Evolutionary conservation across 2,888 invertebrate species (phyloP), one percentile per base, ranked within the genome.

Genomic region (Calameuta filiformis): DNA sequence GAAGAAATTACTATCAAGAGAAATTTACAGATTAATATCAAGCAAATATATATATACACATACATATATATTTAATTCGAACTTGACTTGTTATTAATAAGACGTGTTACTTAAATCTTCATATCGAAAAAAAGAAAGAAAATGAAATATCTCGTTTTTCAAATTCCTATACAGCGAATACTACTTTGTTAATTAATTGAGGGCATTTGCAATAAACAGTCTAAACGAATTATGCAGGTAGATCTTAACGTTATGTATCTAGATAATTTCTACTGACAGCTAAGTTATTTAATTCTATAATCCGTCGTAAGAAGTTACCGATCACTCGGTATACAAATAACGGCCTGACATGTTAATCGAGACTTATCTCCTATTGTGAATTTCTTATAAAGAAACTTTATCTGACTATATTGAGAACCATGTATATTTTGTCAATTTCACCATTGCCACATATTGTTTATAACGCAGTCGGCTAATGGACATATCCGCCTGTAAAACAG

Each of bases 271-370:
- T 56, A 56, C 23, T 23, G 56, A 23, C 56, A 56, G 9, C 56
- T 56, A 56, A 23, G 23, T 23, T n/a, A 33, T 37, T 74, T 31
- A 56, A 15, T 33, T 68, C 37, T 75, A 35, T 23, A 73, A 56
- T n/a, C n/a, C 68, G 23, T 40, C 1, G 15, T 23, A 31, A 56
- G n/a, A 79, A 71, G 34, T 15, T 73, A 71, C 74, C 75, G 74
- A 79, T 37, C 73, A 78, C 68, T 80, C 73, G 77, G 77, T 79
- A 77, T 82, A 73, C 78, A 80, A 80, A 78, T 76, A 85, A 88
- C 85, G 87, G 88, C 88, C 87, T 87, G 86, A 84, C 83, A 74
- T 84, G 75, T 80, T 77, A 75, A 81, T 79, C 76, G 83, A 80
- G 73, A 79, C 75, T 77, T 75, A 77, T 73, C 75, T 76, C 30